phyloP scores from a whole-genome alignment of 1,140 invertebrate species.

The Carcinoscorpius rotundicauda region DNA sequence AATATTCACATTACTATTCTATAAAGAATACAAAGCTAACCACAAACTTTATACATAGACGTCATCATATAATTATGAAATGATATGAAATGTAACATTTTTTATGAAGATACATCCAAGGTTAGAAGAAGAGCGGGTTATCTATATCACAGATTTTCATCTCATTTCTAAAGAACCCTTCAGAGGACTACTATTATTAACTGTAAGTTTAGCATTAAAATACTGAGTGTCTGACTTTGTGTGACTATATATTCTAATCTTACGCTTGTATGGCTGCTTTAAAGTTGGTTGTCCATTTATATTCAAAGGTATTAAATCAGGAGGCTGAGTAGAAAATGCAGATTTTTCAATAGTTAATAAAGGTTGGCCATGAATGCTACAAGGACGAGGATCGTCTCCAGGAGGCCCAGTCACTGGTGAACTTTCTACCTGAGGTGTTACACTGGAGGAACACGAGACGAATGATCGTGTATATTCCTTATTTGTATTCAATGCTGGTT shows the following conservation, averaged over 20 bases:
- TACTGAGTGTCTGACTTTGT: background rate
- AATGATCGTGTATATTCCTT: background rate
- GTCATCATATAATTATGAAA: too few relatives aligned
- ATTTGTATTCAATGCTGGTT: background rate
- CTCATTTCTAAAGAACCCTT: background rate
- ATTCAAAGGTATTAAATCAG: background rate
- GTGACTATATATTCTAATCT: background rate
- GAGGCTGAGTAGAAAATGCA: background rate
- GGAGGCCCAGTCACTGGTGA: background rate
- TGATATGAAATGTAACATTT: too few relatives aligned
- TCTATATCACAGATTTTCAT: background rate
- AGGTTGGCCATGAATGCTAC: slow-evolving; percentile 17
- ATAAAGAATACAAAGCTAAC: too few relatives aligned
- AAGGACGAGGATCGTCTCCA: slow-evolving; percentile 10
- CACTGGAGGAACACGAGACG: too few relatives aligned
- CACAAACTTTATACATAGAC: too few relatives aligned
- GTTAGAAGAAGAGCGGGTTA: too few relatives aligned
- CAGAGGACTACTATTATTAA: background rate
- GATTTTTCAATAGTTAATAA: slow-evolving; percentile 1
- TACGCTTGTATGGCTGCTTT: background rate
- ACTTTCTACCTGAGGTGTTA: too few relatives aligned
- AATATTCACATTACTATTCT: too few relatives aligned
- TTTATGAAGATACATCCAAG: too few relatives aligned
- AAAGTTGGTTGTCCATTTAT: background rate
- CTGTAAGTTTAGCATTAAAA: background rate